Conservation (phyloP, 2,797 vertebrate genomes). For the Austrolebias charrua region DNA sequence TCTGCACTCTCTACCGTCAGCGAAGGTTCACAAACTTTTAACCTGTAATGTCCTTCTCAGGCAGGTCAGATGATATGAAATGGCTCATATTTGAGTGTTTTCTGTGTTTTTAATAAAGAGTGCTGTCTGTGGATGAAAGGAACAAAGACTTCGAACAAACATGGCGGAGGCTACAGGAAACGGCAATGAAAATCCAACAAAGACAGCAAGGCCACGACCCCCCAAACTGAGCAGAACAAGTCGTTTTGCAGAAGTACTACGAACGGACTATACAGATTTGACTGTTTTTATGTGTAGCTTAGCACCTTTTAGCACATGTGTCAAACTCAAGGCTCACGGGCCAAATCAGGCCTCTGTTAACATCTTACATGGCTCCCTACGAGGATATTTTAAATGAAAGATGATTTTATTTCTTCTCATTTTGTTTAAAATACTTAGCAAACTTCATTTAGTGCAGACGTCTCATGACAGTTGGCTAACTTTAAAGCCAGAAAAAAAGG, state of each 20-base stretch:
- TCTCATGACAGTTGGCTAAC: no score
- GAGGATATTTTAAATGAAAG: no score
- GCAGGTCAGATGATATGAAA: neutral
- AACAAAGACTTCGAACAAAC: conserved; percentile 39
- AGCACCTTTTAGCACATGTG: no score
- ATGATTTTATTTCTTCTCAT: no score
- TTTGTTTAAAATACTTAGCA: no score
- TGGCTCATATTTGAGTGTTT: conserved; percentile 6
- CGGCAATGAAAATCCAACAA: conserved; percentile 9
- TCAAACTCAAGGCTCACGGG: no score
- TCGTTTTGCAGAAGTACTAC: neutral
- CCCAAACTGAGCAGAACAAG: conserved; percentile 1
- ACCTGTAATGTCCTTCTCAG: neutral
- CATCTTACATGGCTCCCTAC: no score
- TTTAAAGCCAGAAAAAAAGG: no score
- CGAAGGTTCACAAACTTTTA: conserved; percentile 55
- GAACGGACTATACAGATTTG: neutral
- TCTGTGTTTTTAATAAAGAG: conserved; percentile 50
- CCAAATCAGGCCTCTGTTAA: no score
- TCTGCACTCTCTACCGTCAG: conserved; percentile 60
- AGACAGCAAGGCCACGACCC: conserved; percentile 11
- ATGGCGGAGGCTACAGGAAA: conserved; percentile 54
- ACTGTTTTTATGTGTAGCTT: no score
- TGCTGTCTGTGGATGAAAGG: conserved; percentile 46
- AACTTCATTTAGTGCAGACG: no score